These are phyloP conservation scores for Antheraea yamamai DNA, from an alignment of 2,888 invertebrate species.

Conservation along the genomic window DNA sequence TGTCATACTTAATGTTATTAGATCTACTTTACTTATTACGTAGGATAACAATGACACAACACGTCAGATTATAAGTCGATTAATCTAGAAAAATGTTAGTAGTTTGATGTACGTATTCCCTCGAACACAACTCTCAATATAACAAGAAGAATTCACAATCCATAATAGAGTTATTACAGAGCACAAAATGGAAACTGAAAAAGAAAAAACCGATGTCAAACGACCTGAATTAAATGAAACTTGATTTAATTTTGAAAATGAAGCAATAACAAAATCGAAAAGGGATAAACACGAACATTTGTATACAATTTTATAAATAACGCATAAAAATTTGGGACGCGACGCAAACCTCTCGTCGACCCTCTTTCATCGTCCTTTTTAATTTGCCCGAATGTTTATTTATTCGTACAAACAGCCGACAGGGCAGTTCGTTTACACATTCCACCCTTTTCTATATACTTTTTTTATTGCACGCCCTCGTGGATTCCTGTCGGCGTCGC, in stretches of 20 bases:
- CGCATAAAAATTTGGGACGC: conserved; percentile 35
- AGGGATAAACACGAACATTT: conserved; percentile 7
- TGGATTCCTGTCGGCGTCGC: conserved; percentile 32
- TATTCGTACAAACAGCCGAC: conserved; percentile 63
- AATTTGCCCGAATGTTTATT: conserved; percentile 73
- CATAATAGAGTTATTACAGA: background rate
- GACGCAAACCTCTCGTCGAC: conserved; percentile 34
- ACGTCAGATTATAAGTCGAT: background rate
- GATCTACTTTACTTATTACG: no score
- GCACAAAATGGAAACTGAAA: background rate
- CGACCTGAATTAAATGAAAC: background rate
- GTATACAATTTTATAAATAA: conserved; percentile 44
- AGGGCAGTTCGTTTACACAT: conserved; percentile 64
- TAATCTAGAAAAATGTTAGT: background rate
- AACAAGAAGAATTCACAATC: background rate
- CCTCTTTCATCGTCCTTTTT: conserved; percentile 55
- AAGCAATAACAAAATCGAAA: conserved; percentile 37
- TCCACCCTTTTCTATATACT: conserved; percentile 53
- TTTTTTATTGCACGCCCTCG: conserved; percentile 35
- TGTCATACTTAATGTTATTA: no score
- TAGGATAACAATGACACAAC: background rate
- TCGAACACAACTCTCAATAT: background rate
- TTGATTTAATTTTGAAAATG: conserved; percentile 30
- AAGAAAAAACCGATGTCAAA: background rate
- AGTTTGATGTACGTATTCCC: background rate